These are phyloP conservation scores for Scaptomyza parva DNA, from an alignment of 2,888 invertebrate species.

Conservation along the genomic window DNA sequence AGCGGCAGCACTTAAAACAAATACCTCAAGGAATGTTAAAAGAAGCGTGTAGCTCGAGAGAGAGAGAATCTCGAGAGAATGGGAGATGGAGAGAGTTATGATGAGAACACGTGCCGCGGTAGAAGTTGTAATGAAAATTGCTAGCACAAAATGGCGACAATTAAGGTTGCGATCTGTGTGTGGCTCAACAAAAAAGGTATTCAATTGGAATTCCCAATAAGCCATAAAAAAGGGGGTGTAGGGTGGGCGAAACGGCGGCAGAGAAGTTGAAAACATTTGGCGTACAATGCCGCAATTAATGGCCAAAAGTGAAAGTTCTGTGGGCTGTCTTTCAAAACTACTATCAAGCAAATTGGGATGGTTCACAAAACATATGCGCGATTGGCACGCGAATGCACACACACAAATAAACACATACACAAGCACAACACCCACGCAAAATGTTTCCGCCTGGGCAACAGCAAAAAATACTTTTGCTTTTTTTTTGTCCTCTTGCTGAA, in stretches of 20 bases:
- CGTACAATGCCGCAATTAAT: slow-evolving; percentile 55
- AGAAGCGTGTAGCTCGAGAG: neutral
- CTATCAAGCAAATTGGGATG: slow-evolving; percentile 48
- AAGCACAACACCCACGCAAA: slow-evolving; percentile 45
- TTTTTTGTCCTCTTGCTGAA: slow-evolving; percentile 54
- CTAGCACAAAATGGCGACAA: slow-evolving; percentile 53
- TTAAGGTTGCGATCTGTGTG: slow-evolving; percentile 61
- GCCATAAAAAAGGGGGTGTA: slow-evolving; percentile 15
- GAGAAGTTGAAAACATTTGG: slow-evolving; percentile 15
- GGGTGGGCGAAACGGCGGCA: neutral
- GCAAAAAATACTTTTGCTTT: slow-evolving; percentile 42
- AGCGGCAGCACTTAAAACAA: slow-evolving; percentile 59
- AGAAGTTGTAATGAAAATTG: slow-evolving; percentile 55
- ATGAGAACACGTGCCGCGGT: slow-evolving; percentile 44
- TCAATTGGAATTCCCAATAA: slow-evolving; percentile 34
- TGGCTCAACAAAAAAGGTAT: slow-evolving; percentile 23
- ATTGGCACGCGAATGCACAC: slow-evolving; percentile 66
- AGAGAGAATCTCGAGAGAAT: neutral
- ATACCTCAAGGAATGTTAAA: slow-evolving; percentile 42
- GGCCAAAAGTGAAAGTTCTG: slow-evolving; percentile 59
- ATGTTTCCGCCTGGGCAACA: slow-evolving; percentile 56
- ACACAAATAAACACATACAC: slow-evolving; percentile 22
- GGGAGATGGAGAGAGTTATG: neutral
- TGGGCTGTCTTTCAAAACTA: slow-evolving; percentile 48
- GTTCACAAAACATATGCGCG: slow-evolving; percentile 55